Conservation (phyloP, 2,888 invertebrate genomes). For the Diplazon laetatorius region DNA sequence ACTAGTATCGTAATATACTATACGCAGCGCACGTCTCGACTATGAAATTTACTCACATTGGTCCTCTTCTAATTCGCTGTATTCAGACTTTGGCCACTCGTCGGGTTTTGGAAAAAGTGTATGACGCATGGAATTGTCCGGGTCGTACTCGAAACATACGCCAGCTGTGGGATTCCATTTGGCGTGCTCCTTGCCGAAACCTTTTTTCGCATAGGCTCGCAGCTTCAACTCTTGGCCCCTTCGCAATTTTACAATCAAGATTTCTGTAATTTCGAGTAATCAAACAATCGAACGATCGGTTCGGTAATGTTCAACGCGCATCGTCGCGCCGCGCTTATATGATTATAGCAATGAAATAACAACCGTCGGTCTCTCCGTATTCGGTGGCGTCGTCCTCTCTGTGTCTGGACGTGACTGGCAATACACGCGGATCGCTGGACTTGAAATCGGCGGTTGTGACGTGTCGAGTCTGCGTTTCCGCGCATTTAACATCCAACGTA, state of each 20-base stretch:
- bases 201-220: constrained; percentile 97
- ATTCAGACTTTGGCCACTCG: constrained; percentile 99
- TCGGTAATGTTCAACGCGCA: constrained; percentile 5
- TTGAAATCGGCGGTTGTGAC: constrained; percentile 98
- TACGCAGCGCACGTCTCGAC: background rate
- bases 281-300: constrained; percentile 19
- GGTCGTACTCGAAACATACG: constrained; percentile 99
- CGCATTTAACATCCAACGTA: constrained; percentile 97
- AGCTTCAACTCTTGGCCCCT: constrained; percentile 96
- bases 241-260: constrained; percentile 88
- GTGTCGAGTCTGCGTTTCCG: constrained; percentile 96
- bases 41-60: constrained; percentile 85
- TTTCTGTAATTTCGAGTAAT: constrained; percentile 82
- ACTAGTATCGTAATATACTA: background rate
- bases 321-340: background rate
- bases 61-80: constrained; percentile 95
- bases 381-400: constrained; percentile 96
- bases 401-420: constrained; percentile 96
- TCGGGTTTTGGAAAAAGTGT: constrained; percentile 98
- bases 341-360: constrained; percentile 81
- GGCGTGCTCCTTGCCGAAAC: constrained; percentile 99
- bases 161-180: constrained; percentile 99
- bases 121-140: constrained; percentile 98
- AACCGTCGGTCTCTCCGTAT: constrained; percentile 97
- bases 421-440: constrained; percentile 94